Base-by-base conservation (phyloP, 1,140 invertebrate genomes). In the Euglossa dilemma region DNA sequence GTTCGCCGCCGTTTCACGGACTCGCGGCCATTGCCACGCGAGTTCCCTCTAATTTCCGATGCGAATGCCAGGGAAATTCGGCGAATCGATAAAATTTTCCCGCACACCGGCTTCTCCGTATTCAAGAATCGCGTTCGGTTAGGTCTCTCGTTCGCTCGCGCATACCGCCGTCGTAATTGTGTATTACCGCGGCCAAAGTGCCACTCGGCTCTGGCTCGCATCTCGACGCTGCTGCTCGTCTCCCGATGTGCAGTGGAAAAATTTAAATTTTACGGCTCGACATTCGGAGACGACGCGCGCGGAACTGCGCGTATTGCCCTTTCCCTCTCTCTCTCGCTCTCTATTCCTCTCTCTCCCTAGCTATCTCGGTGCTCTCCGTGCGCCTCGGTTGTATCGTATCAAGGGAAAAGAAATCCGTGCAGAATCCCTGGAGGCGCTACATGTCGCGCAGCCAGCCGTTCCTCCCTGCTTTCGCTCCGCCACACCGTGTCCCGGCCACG, bases 351-450 rank as follows among this genome's bases (percentile, higher is more conserved):
- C 36, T n/a, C 12, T 16, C 43, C 0, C 4, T n/a, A 7, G 0
- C 45, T 47, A 6, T 18, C 6, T 6, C 16, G 2, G 36, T 16
- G 14, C 66, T 25, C 23, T 45, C 14, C 2, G n/a, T 12, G 25
- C 18, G n/a, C 28, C 25, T 61, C 57, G 16, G 25, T 61, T 20
- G 67, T 47, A 80, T 75, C 50, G 59, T 47, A 81, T 66, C 59
- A 75, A 75, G 71, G 52, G n/a, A 81, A 67, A 45, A 75, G 61
- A 75, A 81, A 81, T 81, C 72, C 80, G 80, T 45, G 61, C 36
- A 52, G 50, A 66, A 81, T 66, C 71, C 61, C 79, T 14, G 52
- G 47, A 50, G 28, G 52, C 56, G 43, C 14, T 47, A 56, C 45
- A 71, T 28, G 57, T n/a, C 54, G 64, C 25, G 28, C n/a, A 52